Evolutionary conservation across 2,797 vertebrate species (phyloP).

Genomic region (Microctenopoma steveboyesi): DNA sequence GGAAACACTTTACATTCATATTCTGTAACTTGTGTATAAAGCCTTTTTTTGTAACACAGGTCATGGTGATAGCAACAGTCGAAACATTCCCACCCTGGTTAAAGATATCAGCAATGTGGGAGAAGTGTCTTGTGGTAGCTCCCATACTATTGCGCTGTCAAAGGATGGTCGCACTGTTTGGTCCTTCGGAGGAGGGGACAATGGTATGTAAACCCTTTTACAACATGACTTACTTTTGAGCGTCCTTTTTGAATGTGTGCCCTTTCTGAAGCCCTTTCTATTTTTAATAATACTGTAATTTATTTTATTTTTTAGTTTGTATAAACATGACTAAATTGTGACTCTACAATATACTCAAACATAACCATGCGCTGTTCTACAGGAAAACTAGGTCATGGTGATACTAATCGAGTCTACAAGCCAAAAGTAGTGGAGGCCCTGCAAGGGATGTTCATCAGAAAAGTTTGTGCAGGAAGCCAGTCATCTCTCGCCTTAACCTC

Average conservation of each 20-base stretch:
- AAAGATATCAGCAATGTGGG: constrained; percentile 89
- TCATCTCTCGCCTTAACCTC: constrained; percentile 87
- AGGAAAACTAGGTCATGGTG: constrained; percentile 88
- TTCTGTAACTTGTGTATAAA: background rate
- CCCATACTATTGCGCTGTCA: constrained; percentile 86
- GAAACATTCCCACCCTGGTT: constrained; percentile 86
- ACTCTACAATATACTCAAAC: background rate
- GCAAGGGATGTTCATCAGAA: constrained; percentile 87
- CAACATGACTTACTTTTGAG: background rate
- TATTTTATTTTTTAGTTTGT: background rate
- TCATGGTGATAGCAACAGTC: constrained; percentile 88
- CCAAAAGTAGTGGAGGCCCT: constrained; percentile 87
- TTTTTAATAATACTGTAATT: background rate
- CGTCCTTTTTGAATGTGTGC: background rate
- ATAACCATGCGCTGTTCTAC: constrained; percentile 24
- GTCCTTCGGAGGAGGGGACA: constrained; percentile 88
- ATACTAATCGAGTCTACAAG: constrained; percentile 87
- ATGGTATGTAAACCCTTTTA: constrained; percentile 70
- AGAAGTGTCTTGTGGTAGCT: constrained; percentile 87
- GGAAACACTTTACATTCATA: background rate
- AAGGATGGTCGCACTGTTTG: constrained; percentile 87
- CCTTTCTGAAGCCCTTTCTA: too few relatives aligned
- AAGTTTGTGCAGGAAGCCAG: constrained; percentile 88
- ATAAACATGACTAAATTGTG: background rate
- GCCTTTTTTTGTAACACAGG: constrained; percentile 60